Conservation (phyloP, 2,888 invertebrate genomes). For the Willowsia nigromaculata region DNA sequence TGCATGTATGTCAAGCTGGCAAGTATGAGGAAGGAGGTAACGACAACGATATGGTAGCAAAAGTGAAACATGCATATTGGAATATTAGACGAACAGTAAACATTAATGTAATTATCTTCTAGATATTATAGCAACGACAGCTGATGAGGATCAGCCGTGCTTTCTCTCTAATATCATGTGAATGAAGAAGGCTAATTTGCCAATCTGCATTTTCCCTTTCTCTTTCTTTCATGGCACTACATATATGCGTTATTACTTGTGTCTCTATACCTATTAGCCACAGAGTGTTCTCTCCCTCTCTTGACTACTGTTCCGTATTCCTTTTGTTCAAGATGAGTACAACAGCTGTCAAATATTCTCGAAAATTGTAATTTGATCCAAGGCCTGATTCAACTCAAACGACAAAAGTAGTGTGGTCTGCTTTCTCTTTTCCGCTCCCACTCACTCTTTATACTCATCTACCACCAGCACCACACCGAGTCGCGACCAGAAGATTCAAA, state of each 20-base stretch:
- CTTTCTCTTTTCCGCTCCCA: not conserved
- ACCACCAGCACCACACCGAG: not conserved
- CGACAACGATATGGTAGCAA: not conserved
- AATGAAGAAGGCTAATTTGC: constrained; percentile 2
- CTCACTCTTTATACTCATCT: not conserved
- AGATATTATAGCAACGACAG: not conserved
- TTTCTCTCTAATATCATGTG: not conserved
- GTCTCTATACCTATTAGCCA: too few species aligned
- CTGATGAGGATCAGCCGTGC: constrained; percentile 24
- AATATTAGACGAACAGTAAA: constrained; percentile 4
- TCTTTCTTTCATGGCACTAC: not conserved
- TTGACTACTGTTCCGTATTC: not conserved
- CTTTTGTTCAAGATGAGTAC: constrained; percentile 5
- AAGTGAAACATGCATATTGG: not conserved
- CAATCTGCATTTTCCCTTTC: constrained; percentile 1
- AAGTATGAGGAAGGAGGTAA: not conserved
- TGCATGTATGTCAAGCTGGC: not conserved
- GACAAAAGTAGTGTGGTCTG: constrained; percentile 36
- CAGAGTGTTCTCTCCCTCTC: too few species aligned
- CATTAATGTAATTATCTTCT: constrained; percentile 54
- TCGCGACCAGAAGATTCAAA: constrained; percentile 25
- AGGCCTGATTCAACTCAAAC: constrained; percentile 18
- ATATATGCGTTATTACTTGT: not conserved
- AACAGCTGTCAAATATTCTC: constrained; percentile 61
- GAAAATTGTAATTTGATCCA: constrained; percentile 63